Base-by-base conservation (phyloP, 2,797 vertebrate species). In the Takifugu ocellatus region DNA sequence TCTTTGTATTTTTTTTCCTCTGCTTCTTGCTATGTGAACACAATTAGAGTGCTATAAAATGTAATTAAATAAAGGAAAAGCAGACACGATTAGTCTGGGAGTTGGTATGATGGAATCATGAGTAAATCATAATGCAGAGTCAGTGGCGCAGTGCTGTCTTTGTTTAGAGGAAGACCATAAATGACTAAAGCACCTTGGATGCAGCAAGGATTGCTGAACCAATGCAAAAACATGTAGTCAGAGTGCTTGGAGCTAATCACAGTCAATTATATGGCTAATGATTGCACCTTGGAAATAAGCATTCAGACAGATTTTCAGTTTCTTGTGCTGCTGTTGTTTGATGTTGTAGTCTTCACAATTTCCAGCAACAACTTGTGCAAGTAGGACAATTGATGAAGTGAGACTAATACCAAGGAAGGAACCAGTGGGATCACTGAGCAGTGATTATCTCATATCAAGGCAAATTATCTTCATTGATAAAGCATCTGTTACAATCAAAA, bases 21-120 rank as follows among this genome's bases (percentile, higher is more conserved):
- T 68, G 66, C 66, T 70, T 77, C 64, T 65, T 75, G 80, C 73
- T 75, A 82, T 81, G 86, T 29, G 71, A 66, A 62, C 63, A 80
- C 63, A 78, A 82, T 88, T 81, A 85, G 64, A 68, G 61, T 56
- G 39, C 64, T 62, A 80, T 83, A 84, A 79, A 72, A 78, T 1
- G 5, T 67, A 78, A 85, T 84, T 60, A 78, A 83, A 79, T 77
- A 75, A 83, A 82, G 65, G 51, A 68, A 56, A 59, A 2, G 6
- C 57, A 72, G 74, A 73, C 47, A 39, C 67, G 70, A 74, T 83
- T 79, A 84, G 74, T 68, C 66, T 78, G 65, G 77, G 67, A 71
- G 76, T 68, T 0, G 48, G 47, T 14, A 53, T 77, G 79, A 84
- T 67, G 66, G 73, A 78, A 70, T 58, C 25, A 15, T 26, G 14